Base-by-base conservation (phyloP, 2,113 vertebrate genomes). In the Pheucticus melanocephalus region DNA sequence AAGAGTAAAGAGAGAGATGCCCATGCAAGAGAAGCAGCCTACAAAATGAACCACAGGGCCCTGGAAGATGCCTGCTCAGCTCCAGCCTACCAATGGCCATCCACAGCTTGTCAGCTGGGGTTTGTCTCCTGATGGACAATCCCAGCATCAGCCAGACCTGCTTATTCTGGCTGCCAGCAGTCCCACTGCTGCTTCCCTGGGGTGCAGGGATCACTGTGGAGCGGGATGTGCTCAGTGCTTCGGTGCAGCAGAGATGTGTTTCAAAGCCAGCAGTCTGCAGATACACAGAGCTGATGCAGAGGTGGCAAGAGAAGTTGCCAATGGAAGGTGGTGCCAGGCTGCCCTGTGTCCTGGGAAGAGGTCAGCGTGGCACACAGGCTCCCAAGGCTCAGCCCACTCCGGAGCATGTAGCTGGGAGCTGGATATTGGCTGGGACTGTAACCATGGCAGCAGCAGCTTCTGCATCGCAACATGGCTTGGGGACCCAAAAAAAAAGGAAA, bases 391-490 rank as follows among this genome's bases (percentile, higher is more conserved):
- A 83, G 63, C 82, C 85, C 79, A 76, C 75, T 81, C 51, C 0
- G 0, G 66, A 69, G 39, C 20, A 66, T 83, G 66, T 20, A 54
- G 37, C 39, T 91, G 69, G 76, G 78, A 70, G 40, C 18, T 14
- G 11, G 28, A 33, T 92, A 65, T 82, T 5, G 13, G 88, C 94
- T 98, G 95, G 82, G 89, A 92, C 71, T 1, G 97, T 98, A 97
- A 97, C 97, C 97, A 98, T 97, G 97, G 97, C 92, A 98, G 98
- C 98, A 98, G 96, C 97, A 97, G 95, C 91, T 95, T 92, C 68
- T 87, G 88, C 82, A 90, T 96, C 2, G 10, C 85, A 82, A 79
- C 88, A 91, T 95, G 93, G 95, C 93, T 95, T 97, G 86, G 94
- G 91, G 86, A 81, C 70, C 44, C 20, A 59, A 37, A 79, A 51